Evolutionary conservation across 2,888 invertebrate genomes (phyloP).

Genomic region (Alloplasta piceator): DNA sequence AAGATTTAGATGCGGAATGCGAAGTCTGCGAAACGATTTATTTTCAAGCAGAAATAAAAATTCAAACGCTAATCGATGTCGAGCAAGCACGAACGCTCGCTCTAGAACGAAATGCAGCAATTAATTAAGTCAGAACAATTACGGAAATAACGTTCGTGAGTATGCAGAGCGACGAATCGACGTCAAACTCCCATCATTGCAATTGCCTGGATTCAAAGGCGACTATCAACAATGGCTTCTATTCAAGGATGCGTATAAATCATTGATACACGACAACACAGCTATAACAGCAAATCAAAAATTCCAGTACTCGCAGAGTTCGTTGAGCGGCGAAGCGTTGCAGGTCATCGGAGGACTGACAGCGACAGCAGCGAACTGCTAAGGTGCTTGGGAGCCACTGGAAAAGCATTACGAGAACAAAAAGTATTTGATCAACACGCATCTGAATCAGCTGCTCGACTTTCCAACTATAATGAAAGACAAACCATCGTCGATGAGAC

Average conservation of each 20-base stretch:
- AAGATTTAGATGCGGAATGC: slow-evolving; percentile 24
- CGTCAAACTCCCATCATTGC: slow-evolving; percentile 41
- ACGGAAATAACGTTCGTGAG: slow-evolving; percentile 2
- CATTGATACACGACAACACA: slow-evolving; percentile 40
- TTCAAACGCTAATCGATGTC: slow-evolving; percentile 38
- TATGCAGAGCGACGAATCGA: slow-evolving; percentile 29
- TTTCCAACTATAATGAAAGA: slow-evolving; percentile 57
- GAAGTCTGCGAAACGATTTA: slow-evolving; percentile 33
- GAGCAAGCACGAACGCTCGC: background rate
- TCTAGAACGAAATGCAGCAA: background rate
- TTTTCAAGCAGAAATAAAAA: slow-evolving; percentile 37
- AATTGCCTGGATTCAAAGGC: slow-evolving; percentile 53
- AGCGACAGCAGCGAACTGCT: slow-evolving; percentile 45
- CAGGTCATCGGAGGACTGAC: slow-evolving; percentile 50
- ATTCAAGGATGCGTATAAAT: slow-evolving; percentile 54
- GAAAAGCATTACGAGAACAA: slow-evolving; percentile 28
- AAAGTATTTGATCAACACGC: slow-evolving; percentile 49
- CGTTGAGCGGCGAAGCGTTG: slow-evolving; percentile 47
- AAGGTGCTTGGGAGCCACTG: slow-evolving; percentile 38
- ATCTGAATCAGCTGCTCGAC: too few relatives aligned
- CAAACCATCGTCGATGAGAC: slow-evolving; percentile 41
- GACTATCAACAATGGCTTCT: slow-evolving; percentile 58
- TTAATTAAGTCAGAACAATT: background rate
- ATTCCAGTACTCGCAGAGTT: slow-evolving; percentile 51
- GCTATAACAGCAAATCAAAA: slow-evolving; percentile 48